Conservation (phyloP, 2,888 invertebrate genomes). For the Dolomedes plantarius region DNA sequence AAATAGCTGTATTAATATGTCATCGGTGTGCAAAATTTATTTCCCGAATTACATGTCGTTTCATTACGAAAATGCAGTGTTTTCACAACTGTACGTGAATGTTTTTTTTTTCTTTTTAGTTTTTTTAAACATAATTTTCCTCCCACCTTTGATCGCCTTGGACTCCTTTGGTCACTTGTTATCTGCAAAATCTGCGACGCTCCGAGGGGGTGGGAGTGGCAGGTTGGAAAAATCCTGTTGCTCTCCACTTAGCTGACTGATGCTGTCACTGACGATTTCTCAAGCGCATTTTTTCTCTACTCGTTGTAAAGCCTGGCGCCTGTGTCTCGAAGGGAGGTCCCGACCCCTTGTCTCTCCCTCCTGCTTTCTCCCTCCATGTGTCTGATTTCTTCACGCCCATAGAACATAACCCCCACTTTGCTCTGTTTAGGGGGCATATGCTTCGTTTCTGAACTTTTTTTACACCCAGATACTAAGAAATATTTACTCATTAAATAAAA, state of each 20-base stretch:
- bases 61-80: too few species aligned
- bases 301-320: constrained; percentile 14
- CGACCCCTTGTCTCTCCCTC: constrained; percentile 23
- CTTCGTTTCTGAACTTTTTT: too few species aligned
- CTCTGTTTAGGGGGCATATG: too few species aligned
- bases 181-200: not conserved
- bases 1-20: too few species aligned
- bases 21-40: too few species aligned
- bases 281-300: constrained; percentile 12
- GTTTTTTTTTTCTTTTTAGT: too few species aligned
- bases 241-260: constrained; percentile 7
- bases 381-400: constrained; percentile 24
- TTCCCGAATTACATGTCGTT: too few species aligned
- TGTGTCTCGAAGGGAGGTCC: constrained; percentile 24
- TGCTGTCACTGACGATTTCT: constrained; percentile 27
- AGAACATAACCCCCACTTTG: not conserved
- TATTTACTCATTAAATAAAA: too few species aligned
- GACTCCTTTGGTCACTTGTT: not conserved
- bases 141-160: too few species aligned
- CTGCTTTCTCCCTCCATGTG: not conserved
- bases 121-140: too few species aligned
- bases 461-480: too few species aligned
- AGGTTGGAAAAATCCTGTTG: not conserved
- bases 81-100: too few species aligned
- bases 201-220: not conserved